Conservation (phyloP, 2,797 vertebrate species). For the Danionella dracula region DNA sequence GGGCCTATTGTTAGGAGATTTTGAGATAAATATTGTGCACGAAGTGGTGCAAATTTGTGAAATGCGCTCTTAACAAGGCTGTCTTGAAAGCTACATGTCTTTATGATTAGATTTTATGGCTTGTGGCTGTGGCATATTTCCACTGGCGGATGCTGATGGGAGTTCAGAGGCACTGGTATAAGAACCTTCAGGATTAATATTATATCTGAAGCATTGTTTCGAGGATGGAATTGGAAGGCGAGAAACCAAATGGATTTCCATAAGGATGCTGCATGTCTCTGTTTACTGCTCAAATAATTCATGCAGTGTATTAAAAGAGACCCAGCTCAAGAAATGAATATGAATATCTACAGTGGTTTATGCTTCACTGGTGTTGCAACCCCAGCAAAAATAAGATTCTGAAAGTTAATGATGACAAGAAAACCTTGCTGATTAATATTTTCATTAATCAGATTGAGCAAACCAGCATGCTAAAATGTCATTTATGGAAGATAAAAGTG, state of each 20-base stretch:
- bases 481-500: too few relatives aligned
- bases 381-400: background rate
- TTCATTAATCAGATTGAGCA: background rate
- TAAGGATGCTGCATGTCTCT: background rate
- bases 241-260: background rate
- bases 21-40: background rate
- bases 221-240: background rate
- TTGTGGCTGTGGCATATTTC: background rate
- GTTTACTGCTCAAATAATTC: background rate
- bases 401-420: background rate
- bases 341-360: background rate
- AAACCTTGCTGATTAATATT: background rate
- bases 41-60: background rate
- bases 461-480: background rate
- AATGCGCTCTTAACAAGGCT: slow-evolving; percentile 1
- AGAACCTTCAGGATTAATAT: slow-evolving; percentile 16
- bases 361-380: background rate
- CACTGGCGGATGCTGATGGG: background rate
- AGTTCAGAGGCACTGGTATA: background rate
- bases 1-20: background rate
- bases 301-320: background rate
- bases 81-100: background rate
- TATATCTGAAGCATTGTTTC: background rate
- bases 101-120: slow-evolving; percentile 13
- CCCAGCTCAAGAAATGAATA: background rate